Evolutionary conservation across 1,140 invertebrate genomes (phyloP), one percentile per base, ranked within the genome.

Genomic region (Cotesia typhae): DNA sequence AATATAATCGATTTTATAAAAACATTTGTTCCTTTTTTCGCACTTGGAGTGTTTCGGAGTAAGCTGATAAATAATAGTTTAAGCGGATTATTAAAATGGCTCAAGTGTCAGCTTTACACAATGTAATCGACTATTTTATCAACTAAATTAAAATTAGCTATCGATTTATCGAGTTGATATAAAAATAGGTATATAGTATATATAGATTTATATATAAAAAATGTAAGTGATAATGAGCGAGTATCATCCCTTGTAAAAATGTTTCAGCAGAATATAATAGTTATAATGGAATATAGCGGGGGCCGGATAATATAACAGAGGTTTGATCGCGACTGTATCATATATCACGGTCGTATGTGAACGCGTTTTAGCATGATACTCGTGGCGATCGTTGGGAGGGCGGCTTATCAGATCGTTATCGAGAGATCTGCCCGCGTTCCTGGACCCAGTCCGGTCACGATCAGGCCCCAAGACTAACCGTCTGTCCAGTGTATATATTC

Each of bases 351-450:
- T 28, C 28, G n/a, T 66, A 52, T 47, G 37, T 41, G 35, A 5
- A 63, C 35, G 60, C 36, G 60, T 38, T 63, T 63, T 63, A 28
- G 37, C 60, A 63, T 63, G 35, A 73, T 71, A 70, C 68, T 38
- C 65, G 55, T 77, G 79, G 79, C 79, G 78, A 85, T 87, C 85
- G 85, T 84, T 83, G 79, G 81, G 84, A 81, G 83, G 82, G 81
- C 78, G 79, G 78, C 82, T 83, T 87, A 87, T 87, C 86, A 83
- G 85, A 87, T 86, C 71, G 73, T 83, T 87, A 87, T 87, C 85
- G 78, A 53, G 37, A 70, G 80, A 86, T 87, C 85, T 86, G 83
- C 81, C 81, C 79, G 83, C 83, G 84, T 84, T 84, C 83, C 81
- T 80, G 78, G 52, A 28, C 79, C 77, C 12, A 59, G 76, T 79